Percentiles rank a stretch among this genome's conserved stretches.
These are phyloP conservation scores for Elymnias hypermnestra DNA, from an alignment of 1,140 invertebrate genomes.

Conservation along the genomic window DNA sequence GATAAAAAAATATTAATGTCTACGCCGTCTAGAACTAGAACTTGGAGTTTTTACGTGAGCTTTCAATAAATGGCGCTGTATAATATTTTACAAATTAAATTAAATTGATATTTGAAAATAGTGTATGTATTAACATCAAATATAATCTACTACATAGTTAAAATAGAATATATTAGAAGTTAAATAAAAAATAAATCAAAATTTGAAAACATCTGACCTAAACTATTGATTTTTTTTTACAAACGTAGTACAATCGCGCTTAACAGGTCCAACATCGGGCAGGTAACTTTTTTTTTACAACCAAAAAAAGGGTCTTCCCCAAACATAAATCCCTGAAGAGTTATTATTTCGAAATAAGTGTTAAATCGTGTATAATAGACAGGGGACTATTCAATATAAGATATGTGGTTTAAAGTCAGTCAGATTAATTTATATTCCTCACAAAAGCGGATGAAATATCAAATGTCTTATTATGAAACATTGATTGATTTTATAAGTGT, in stretches of 20 bases:
- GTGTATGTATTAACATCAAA: too few relatives aligned
- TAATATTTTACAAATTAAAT: too few relatives aligned
- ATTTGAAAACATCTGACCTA: background rate
- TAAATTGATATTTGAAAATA: too few relatives aligned
- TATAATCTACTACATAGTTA: too few relatives aligned
- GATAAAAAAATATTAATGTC: too few relatives aligned
- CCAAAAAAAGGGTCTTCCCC: slow-evolving; percentile 41
- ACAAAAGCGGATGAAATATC: too few relatives aligned
- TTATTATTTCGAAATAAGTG: slow-evolving; percentile 24
- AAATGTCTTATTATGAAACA: too few relatives aligned
- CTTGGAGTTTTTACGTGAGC: too few relatives aligned
- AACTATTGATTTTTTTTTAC: slow-evolving; percentile 42
- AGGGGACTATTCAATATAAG: background rate
- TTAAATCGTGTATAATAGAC: slow-evolving; percentile 19
- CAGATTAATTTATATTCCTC: background rate
- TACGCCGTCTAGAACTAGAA: too few relatives aligned
- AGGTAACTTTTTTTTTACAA: slow-evolving; percentile 46
- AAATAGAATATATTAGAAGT: too few relatives aligned
- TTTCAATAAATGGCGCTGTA: too few relatives aligned
- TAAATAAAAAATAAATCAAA: background rate
- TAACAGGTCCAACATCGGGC: slow-evolving; percentile 31
- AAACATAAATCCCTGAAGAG: slow-evolving; percentile 28
- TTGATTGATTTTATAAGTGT: background rate
- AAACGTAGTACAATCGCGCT: slow-evolving; percentile 48
- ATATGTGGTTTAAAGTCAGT: background rate